A percentile compares a stretch with the other conserved stretches of the same genome.
Evolutionary conservation across 2,888 invertebrate species (phyloP).

Genomic region (Cheilosia scutellata): DNA sequence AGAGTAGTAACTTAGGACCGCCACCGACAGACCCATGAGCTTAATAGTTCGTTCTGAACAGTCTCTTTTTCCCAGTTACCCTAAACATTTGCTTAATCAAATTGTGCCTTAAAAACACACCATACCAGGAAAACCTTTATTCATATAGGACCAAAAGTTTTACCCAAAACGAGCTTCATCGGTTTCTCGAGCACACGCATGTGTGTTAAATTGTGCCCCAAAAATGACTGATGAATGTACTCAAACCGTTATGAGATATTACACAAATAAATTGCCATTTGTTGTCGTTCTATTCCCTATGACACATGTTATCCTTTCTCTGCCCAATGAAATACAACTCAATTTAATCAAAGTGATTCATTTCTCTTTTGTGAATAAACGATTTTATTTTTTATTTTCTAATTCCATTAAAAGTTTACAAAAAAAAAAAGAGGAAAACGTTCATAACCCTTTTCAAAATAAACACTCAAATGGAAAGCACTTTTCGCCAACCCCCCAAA

Average conservation of each 20-base stretch:
- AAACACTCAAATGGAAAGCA: constrained; percentile 54
- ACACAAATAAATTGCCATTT: constrained; percentile 33
- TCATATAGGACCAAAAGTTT: too few species aligned
- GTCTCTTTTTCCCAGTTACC: too few species aligned
- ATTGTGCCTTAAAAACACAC: too few species aligned
- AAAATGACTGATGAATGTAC: constrained; percentile 44
- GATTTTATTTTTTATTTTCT: constrained; percentile 49
- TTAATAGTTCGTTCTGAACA: too few species aligned
- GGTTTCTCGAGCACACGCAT: too few species aligned
- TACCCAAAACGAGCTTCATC: too few species aligned
- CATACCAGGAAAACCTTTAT: too few species aligned
- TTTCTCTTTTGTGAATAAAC: constrained; percentile 18
- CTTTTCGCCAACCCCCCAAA: constrained; percentile 54
- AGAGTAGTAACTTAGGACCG: too few species aligned
- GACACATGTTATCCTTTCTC: constrained; percentile 44
- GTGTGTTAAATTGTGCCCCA: not conserved
- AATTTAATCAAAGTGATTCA: constrained; percentile 73
- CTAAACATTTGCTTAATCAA: too few species aligned
- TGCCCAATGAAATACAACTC: constrained; percentile 53
- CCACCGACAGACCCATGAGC: too few species aligned
- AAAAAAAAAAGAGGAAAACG: constrained; percentile 10
- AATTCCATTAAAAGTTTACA: constrained; percentile 63
- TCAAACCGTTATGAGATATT: constrained; percentile 31
- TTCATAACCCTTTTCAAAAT: constrained; percentile 68
- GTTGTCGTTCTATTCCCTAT: constrained; percentile 4